Percentiles rank a stretch among this genome's conserved stretches.
Evolutionary conservation across 2,797 vertebrate species (phyloP).

Genomic region (Thalassophryne amazonica): DNA sequence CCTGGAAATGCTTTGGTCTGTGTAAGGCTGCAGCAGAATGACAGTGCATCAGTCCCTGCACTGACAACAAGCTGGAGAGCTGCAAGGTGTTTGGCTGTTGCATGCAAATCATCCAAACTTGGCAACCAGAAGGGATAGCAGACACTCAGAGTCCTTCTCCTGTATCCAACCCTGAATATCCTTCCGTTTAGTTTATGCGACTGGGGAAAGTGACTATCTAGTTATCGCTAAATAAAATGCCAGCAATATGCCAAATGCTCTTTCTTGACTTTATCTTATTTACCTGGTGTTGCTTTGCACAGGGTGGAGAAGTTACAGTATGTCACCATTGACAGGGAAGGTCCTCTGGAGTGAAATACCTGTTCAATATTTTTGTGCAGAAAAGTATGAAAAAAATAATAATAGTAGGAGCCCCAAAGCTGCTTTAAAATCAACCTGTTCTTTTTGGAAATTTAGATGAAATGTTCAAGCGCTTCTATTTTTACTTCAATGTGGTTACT

Average conservation of each 20-base stretch:
- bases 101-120: slow-evolving; percentile 35
- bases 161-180: slow-evolving; percentile 23
- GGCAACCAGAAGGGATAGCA: slow-evolving; percentile 11
- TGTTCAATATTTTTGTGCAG: too few relatives aligned
- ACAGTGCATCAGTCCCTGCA: slow-evolving; percentile 2
- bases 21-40: slow-evolving; percentile 14
- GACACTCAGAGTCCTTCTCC: slow-evolving; percentile 13
- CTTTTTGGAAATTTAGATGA: too few relatives aligned
- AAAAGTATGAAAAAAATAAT: too few relatives aligned
- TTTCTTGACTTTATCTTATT: slow-evolving; percentile 13
- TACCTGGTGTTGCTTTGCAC: slow-evolving; percentile 1
- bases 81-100: slow-evolving; percentile 5
- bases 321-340: too few relatives aligned
- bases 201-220: slow-evolving; percentile 26
- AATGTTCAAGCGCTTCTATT: too few relatives aligned
- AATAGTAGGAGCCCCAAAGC: too few relatives aligned
- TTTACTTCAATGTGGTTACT: too few relatives aligned
- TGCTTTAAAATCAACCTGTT: too few relatives aligned
- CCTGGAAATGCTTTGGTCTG: slow-evolving; percentile 5
- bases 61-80: slow-evolving; percentile 2
- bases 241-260: slow-evolving; percentile 55
- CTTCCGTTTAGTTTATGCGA: slow-evolving; percentile 36
- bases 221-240: slow-evolving; percentile 48
- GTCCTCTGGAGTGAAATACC: too few relatives aligned
- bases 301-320: slow-evolving; percentile 23